Base-by-base conservation (phyloP, 2,888 invertebrate genomes). In the Acleris emargana region DNA sequence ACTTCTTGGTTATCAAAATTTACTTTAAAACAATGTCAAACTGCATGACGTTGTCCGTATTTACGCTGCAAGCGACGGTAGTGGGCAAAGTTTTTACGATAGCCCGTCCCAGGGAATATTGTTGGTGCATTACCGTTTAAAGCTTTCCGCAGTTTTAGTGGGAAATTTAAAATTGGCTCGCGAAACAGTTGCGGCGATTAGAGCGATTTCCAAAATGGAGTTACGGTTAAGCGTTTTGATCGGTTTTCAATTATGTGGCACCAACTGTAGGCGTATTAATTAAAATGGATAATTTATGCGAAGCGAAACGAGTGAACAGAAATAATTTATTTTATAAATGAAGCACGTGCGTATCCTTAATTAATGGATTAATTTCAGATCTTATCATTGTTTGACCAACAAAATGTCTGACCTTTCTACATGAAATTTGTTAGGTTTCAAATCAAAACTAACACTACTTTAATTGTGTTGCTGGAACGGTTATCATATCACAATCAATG, bases 91-190 rank as follows among this genome's bases (percentile, higher is more conserved):
- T 91, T 90, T 91, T 91, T 89, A 90, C 88, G 88, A 87, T 81
- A 73, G 79, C 82, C 80, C 80, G 83, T 82, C 77, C 80, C 77
- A 69, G 79, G 76, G 84, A 82, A 87, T 88, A 89, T 88, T 86
- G 88, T 88, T 84, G 86, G 85, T 88, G 87, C 88, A 89, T 90
- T 89, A 88, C 87, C 84, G 86, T 86, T 89, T 87, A 88, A 88
- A 85, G 79, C 82, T 76, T 78, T 80, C 77, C 74, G 74, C 80
- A 79, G 82, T 86, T 84, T 76, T 78, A 80, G 80, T 84, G 71
- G 72, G 68, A 86, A 88, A 86, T 86, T 89, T 87, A 80, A 89
- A 88, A 89, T 88, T 89, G 85, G 79, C 79, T 81, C 74, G 72
- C 80, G 76, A 80, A 87, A 84, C 81, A 79, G 79, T 83, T 78